These are phyloP conservation scores for Mythimna lalbum DNA, from an alignment of 2,888 invertebrate genomes.

Conservation along the genomic window DNA sequence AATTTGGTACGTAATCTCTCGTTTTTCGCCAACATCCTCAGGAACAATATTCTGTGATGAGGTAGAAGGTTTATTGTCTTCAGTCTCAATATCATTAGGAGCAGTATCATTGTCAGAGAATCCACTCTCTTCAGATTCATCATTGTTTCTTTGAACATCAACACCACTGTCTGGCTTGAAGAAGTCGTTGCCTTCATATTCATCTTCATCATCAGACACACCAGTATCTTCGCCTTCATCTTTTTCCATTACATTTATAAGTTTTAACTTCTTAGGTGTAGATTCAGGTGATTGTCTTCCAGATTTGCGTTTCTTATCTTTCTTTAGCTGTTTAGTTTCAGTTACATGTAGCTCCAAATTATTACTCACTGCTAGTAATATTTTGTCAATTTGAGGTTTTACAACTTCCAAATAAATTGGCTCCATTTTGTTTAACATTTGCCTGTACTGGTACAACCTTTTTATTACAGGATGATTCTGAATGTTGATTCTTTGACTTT, in stretches of 20 bases:
- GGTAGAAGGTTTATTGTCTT: conserved; percentile 79
- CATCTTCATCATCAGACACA: conserved; percentile 85
- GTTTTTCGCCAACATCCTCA: conserved; percentile 90
- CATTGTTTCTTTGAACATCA: conserved; percentile 69
- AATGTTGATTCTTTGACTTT: conserved; percentile 93
- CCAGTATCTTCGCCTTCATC: conserved; percentile 85
- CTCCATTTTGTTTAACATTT: conserved; percentile 94
- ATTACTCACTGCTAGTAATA: conserved; percentile 90
- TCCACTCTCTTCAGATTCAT: conserved; percentile 85
- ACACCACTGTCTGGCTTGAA: conserved; percentile 68
- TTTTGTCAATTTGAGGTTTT: conserved; percentile 92
- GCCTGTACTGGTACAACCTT: conserved; percentile 94
- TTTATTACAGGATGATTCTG: conserved; percentile 97
- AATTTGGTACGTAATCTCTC: conserved; percentile 98
- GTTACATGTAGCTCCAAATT: conserved; percentile 79
- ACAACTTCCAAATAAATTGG: conserved; percentile 93
- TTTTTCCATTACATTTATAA: conserved; percentile 81
- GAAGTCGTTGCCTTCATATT: conserved; percentile 83
- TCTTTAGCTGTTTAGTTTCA: conserved; percentile 67
- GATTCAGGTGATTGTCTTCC: conserved; percentile 72
- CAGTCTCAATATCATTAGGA: conserved; percentile 76
- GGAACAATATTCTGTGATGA: conserved; percentile 73
- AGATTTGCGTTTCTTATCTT: conserved; percentile 79
- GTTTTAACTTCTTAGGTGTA: conserved; percentile 82
- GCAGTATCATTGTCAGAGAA: conserved; percentile 84